phyloP scores from a whole-genome alignment of 2,888 invertebrate genomes.

The Sepiola atlantica region DNA sequence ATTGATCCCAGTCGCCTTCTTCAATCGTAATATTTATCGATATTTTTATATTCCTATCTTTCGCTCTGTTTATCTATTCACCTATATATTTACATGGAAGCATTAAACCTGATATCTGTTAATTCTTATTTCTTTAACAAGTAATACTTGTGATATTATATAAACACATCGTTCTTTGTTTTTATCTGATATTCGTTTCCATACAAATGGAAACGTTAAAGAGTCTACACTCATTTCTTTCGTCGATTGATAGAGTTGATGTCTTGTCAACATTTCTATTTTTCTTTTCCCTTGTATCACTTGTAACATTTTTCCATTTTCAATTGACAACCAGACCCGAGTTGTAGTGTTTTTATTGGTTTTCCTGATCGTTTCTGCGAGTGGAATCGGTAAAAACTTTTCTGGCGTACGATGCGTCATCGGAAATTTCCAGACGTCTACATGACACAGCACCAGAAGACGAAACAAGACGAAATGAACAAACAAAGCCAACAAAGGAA shows the following conservation, averaged over 20 bases:
- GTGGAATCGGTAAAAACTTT: not conserved
- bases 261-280: not conserved
- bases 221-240: not conserved
- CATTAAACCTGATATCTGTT: not conserved
- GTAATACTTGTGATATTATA: too few species aligned
- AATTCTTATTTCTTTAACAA: too few species aligned
- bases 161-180: too few species aligned
- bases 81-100: not conserved
- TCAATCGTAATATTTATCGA: too few species aligned
- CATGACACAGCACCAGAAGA: not conserved
- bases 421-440: constrained; percentile 2
- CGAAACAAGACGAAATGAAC: not conserved
- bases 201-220: not conserved
- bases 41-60: not conserved
- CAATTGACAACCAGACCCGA: not conserved
- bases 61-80: not conserved
- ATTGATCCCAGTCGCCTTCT: too few species aligned
- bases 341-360: not conserved
- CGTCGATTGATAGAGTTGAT: not conserved
- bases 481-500: not conserved
- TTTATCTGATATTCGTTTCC: too few species aligned
- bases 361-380: not conserved
- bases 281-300: not conserved
- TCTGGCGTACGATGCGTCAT: not conserved
- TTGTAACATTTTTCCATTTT: not conserved